Conservation (phyloP, 1,140 invertebrate species). For the Drosophila paulistorum region DNA sequence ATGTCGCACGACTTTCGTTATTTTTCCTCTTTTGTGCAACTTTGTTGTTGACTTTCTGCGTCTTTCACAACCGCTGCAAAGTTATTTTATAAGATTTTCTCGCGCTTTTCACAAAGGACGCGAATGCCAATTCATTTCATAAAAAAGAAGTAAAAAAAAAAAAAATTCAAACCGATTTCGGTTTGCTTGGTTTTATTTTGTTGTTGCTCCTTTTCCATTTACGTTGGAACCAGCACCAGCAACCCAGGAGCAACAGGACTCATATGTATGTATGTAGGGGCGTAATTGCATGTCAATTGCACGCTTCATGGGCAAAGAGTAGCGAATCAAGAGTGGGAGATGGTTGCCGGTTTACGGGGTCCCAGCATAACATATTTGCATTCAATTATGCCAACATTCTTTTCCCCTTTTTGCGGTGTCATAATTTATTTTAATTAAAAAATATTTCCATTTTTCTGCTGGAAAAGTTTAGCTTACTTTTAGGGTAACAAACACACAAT, state of each 20-base stretch:
- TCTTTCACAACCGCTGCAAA: slow-evolving; percentile 19
- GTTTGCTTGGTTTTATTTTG: slow-evolving; percentile 31
- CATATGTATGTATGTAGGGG: slow-evolving; percentile 35
- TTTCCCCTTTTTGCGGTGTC: slow-evolving; percentile 14
- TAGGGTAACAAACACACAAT: slow-evolving; percentile 20
- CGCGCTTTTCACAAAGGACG: slow-evolving; percentile 35
- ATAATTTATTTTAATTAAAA: slow-evolving; percentile 60
- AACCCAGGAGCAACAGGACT: slow-evolving; percentile 11
- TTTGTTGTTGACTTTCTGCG: slow-evolving; percentile 35
- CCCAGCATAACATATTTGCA: slow-evolving; percentile 35
- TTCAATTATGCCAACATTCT: slow-evolving; percentile 65
- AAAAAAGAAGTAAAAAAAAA: slow-evolving; percentile 21
- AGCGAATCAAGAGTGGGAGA: slow-evolving; percentile 18
- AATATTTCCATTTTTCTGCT: slow-evolving; percentile 16
- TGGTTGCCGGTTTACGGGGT: background rate
- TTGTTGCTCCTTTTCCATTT: slow-evolving; percentile 38
- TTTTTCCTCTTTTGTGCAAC: slow-evolving; percentile 37
- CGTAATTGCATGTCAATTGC: slow-evolving; percentile 79
- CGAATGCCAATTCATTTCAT: slow-evolving; percentile 56
- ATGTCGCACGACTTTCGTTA: slow-evolving; percentile 54
- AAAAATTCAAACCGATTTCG: slow-evolving; percentile 9
- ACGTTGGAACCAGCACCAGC: slow-evolving; percentile 42
- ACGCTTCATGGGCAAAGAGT: slow-evolving; percentile 36
- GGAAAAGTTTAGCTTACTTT: slow-evolving; percentile 21
- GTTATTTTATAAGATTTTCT: slow-evolving; percentile 76